Conservation (phyloP, 2,113 vertebrate species). For the Cairina moschata region DNA sequence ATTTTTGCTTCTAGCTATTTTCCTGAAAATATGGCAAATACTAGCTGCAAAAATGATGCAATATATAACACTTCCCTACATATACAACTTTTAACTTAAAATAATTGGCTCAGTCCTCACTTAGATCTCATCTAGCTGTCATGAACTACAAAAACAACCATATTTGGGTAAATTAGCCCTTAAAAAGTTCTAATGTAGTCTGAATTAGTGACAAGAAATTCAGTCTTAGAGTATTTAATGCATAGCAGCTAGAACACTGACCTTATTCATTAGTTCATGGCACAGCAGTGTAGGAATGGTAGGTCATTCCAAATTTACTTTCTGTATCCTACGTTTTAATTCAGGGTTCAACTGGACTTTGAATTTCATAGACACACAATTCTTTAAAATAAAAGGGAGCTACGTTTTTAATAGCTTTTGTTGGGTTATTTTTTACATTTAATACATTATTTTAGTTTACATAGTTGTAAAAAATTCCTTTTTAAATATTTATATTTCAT, state of each 20-base stretch:
- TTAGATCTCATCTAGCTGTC: background rate
- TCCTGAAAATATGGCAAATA: background rate
- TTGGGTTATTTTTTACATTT: background rate
- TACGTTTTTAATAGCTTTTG: background rate
- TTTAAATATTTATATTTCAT: background rate
- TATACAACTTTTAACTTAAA: background rate
- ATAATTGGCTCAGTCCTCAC: background rate
- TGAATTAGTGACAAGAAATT: background rate
- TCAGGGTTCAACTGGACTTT: background rate
- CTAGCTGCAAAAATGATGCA: background rate
- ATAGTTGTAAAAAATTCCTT: background rate
- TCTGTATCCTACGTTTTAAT: background rate
- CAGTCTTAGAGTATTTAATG: background rate
- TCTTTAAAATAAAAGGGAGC: background rate
- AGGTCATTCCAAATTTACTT: background rate
- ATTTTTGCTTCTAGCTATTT: background rate
- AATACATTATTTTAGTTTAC: background rate
- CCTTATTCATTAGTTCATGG: background rate
- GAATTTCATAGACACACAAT: background rate
- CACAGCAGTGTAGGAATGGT: background rate
- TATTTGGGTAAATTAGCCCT: background rate
- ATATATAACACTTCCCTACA: background rate
- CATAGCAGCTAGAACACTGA: background rate
- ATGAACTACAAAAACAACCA: background rate
- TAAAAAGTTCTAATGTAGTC: background rate